Base-by-base conservation (phyloP, 2,888 invertebrate species). In the Apomyelois bistriatella region DNA sequence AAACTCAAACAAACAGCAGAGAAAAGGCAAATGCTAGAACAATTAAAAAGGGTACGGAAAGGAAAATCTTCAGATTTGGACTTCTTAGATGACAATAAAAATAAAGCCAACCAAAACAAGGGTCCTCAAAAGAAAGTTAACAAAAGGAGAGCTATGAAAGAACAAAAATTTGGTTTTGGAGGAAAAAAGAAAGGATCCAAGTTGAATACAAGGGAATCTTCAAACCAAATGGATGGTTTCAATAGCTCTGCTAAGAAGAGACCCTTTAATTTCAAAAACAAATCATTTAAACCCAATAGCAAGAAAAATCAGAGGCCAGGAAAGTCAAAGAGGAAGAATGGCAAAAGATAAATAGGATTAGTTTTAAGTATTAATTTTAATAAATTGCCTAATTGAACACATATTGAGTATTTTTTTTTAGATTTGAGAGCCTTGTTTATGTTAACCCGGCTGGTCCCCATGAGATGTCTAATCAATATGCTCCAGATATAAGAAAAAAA, bases 161-260 rank as follows among this genome's bases (percentile, higher is more conserved):
- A 98, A 74, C 92, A 94, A 54, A 98, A 96, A 78, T 99, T 95
- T 85, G 99, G 99, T 0, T 98, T 96, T 84, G 99, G 99, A 32
- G 99, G 99, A 0, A 97, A 97, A 77, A 99, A 99, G 88, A 95
- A 95, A 71, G 95, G 98, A 0, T 91, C 92, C 0, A 99, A 99
- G 79, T 85, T 92, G 43, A 99, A 99, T 73, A 97, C 97, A 0
- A 94, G 93, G 62, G 93, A 95, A 0, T 98, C 97, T 60, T 90
- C 94, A 0, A 92, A 92, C 32, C 93, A 94, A 72, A 91, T 94
- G 68, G 92, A 92, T 12, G 94, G 93, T 0, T 89, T 87, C 38
- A 90, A 90, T 55, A 87, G 88, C 46, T 84, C 85, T 0, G 70
- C 79, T 0, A 85, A 82, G 53, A 85, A 84, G 55, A 85, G 76